These are phyloP conservation scores for Circaetus cinerascens DNA, from an alignment of 2,113 vertebrate genomes.

Conservation along the genomic window DNA sequence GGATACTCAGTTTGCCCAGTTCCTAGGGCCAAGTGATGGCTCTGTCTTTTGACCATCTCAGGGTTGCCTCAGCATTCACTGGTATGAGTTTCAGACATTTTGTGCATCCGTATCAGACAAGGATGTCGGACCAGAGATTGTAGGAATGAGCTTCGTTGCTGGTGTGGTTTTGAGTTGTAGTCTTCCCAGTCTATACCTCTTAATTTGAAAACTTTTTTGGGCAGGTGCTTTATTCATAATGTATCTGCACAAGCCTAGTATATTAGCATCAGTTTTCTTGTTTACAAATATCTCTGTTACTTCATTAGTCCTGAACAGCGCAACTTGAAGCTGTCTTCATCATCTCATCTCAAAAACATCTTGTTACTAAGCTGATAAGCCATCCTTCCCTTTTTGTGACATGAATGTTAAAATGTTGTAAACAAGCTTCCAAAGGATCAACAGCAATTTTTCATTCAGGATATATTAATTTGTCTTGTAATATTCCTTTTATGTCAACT, in stretches of 20 bases:
- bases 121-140: neutral
- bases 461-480: conserved; percentile 69
- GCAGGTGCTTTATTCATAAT: neutral
- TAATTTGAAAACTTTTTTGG: neutral
- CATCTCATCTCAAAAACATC: neutral
- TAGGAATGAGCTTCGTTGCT: rapidly evolving
- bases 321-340: neutral
- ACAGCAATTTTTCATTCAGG: conserved; percentile 10
- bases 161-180: neutral
- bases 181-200: neutral
- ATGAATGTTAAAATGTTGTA: conserved; percentile 31
- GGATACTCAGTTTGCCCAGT: neutral
- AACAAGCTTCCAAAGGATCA: conserved; percentile 10
- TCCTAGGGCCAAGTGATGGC: neutral
- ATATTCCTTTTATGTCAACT: conserved; percentile 53
- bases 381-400: neutral
- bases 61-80: neutral
- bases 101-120: neutral
- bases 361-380: neutral
- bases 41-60: neutral
- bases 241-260: neutral
- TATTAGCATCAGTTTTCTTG: neutral
- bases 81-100: neutral
- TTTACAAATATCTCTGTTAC: neutral
- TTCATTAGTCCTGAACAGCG: neutral